Base-by-base conservation (phyloP, 2,888 invertebrate species). In the Cancer borealis region DNA sequence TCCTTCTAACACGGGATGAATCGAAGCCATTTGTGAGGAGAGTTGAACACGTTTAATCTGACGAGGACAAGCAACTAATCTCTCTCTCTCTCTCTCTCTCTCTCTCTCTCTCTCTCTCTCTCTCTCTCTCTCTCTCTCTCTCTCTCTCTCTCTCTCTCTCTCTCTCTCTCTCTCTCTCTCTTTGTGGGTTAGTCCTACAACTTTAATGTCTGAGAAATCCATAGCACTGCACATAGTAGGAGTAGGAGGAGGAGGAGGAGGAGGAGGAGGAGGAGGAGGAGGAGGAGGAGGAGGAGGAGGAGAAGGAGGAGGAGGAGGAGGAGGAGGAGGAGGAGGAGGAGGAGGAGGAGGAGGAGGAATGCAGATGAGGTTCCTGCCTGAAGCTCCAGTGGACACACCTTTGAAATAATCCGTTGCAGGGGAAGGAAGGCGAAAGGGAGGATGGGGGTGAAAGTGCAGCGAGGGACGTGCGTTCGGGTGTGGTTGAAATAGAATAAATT, bases 61-160 rank as follows among this genome's bases (percentile, higher is more conserved):
- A 54, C 66, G 66, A 66, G 17, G 21, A 66, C 66, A 66, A n/a
- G 66, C 66, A 66, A n/a, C 66, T 66, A 66, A 66, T 66, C 21
- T n/a, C 66, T 66, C 66, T 66, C 66, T 66, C 60, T 66, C 60
- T 66, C 60, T 60, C 60, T 60, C 60, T 60, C 60, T 60, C 60
- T 60, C 60, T 60, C 60, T 66, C 60, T 66, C 60, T 66, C 60
- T 66, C 60, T 66, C 60, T 66, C 60, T 66, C 66, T 66, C 66
- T 66, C 66, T 66, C 66, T 66, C 66, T 66, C 66, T 66, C 66
- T 79, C 79, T 79, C 79, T 79, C 79, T 79, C 79, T 79, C 79
- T 30, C 30, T 30, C 30, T 30, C 30, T 30, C 30, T 30, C 79
- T 79, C 79, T 79, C 79, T 79, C 79, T 79, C 79, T 79, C 79